A percentile compares a stretch with the other conserved stretches of the same genome.
These are phyloP conservation scores for Diaperis boleti DNA, from an alignment of 2,888 invertebrate genomes.

Conservation along the genomic window DNA sequence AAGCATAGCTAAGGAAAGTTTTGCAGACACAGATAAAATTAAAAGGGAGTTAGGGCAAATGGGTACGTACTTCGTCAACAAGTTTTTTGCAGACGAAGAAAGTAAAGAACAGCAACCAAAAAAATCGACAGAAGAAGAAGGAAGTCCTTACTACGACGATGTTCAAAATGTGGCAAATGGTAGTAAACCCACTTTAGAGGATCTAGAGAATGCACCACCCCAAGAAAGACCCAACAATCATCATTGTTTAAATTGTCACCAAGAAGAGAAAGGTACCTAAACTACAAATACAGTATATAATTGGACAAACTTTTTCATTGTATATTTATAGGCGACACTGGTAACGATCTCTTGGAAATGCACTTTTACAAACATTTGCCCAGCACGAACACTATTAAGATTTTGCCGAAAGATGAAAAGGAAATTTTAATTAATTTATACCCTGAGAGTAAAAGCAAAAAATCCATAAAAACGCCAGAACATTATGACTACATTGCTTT, in stretches of 20 bases:
- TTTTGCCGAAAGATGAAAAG: conserved; percentile 1
- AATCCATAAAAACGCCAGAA: neutral
- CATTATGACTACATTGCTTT: conserved; percentile 22
- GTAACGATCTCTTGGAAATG: conserved; percentile 6
- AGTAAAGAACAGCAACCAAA: conserved; percentile 4
- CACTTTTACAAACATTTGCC: conserved; percentile 25
- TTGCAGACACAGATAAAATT: neutral
- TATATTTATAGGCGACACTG: neutral
- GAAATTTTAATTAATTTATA: conserved; percentile 9
- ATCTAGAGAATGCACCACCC: conserved; percentile 4
- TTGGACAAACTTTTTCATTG: neutral
- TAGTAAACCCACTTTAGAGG: neutral
- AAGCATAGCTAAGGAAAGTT: neutral
- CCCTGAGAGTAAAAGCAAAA: neutral
- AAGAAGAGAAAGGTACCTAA: neutral
- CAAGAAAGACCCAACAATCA: neutral
- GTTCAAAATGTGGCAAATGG: neutral
- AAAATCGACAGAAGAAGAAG: no score
- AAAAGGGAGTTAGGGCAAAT: conserved; percentile 21
- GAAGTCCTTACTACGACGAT: no score
- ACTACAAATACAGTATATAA: neutral
- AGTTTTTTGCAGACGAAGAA: neutral
- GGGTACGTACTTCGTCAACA: conserved; percentile 13
- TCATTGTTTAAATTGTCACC: neutral
- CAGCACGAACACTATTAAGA: neutral